Evolutionary conservation across 1,140 invertebrate species (phyloP), one percentile per base, ranked within the genome.

Genomic region (Platorchestia sp.): DNA sequence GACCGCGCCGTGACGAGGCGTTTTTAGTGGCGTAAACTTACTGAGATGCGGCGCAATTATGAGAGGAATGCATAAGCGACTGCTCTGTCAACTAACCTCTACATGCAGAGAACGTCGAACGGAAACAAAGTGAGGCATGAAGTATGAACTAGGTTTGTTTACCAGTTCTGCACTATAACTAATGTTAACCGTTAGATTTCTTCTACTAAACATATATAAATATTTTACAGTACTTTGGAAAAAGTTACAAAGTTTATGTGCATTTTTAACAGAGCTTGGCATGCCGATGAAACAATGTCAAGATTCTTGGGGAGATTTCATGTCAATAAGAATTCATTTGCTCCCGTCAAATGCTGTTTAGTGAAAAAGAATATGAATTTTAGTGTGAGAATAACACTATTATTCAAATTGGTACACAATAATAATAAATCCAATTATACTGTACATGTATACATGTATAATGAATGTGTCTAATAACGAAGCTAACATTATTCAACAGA

Each of bases 21-120:
- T 90, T 90, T 90, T 90, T 22, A 27, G 87, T 3, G 44, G 87
- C 87, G 87, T 42, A 90, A 42, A 42, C 41, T 41, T 42, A 90
- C 87, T 14, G 59, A 10, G 27, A 36, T 75, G 59, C 7, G 59
- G 59, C 27, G 87, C 41, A 90, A 90, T 90, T 90, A 90, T 90
- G 87, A 42, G 87, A 42, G 87, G 87, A 42, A 90, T 90, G 87
- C 87, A 90, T 90, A 90, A 90, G 41, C 44, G 87, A 90, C 59
- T 75, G 59, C 59, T 75, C 27, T 75, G 59, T 27, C 59, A 75
- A 75, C 59, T 27, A 36, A 75, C 59, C 27, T 75, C 14, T 22
- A 27, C 59, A 10, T 75, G 59, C 7, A 75, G 59, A 75, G 27
- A 75, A 27, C 59, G 59, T 22, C 59, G 59, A 75, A 75, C 10